A percentile compares a stretch with the other conserved stretches of the same genome.
Conservation (phyloP, 2,888 invertebrate species). For the Parnassius apollo region DNA sequence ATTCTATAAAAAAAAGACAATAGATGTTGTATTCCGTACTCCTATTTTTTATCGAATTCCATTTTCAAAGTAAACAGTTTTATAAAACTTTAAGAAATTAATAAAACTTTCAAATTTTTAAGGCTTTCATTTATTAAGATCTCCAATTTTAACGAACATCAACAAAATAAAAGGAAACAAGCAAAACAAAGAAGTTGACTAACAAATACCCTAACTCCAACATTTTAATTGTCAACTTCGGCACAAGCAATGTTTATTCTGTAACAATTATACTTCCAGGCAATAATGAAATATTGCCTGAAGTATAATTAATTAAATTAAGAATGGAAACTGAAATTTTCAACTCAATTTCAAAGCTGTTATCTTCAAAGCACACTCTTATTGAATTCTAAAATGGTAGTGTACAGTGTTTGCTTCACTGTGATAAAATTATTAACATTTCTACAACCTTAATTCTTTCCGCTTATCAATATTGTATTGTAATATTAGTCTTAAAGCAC, state of each 20-base stretch:
- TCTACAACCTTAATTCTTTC: too few species aligned
- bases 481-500: too few species aligned
- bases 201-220: slow-evolving; percentile 27
- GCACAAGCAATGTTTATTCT: slow-evolving; percentile 33
- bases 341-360: slow-evolving; percentile 25
- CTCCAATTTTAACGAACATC: slow-evolving; percentile 21
- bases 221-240: slow-evolving; percentile 49
- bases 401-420: slow-evolving; percentile 4
- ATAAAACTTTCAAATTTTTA: slow-evolving; percentile 1
- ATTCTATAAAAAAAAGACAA: too few species aligned
- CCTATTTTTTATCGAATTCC: neutral
- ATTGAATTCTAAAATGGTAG: slow-evolving; percentile 7
- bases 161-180: slow-evolving; percentile 27
- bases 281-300: slow-evolving; percentile 36
- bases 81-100: neutral
- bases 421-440: neutral
- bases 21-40: neutral
- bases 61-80: neutral
- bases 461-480: too few species aligned
- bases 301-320: too few species aligned
- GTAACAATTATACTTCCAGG: slow-evolving; percentile 38
- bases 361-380: slow-evolving; percentile 27
- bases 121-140: slow-evolving; percentile 18
- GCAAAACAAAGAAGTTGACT: slow-evolving; percentile 24
- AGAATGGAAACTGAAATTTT: slow-evolving; percentile 27